Evolutionary conservation across 2,888 invertebrate species (phyloP).

Genomic region (Halocaridina rubra): DNA sequence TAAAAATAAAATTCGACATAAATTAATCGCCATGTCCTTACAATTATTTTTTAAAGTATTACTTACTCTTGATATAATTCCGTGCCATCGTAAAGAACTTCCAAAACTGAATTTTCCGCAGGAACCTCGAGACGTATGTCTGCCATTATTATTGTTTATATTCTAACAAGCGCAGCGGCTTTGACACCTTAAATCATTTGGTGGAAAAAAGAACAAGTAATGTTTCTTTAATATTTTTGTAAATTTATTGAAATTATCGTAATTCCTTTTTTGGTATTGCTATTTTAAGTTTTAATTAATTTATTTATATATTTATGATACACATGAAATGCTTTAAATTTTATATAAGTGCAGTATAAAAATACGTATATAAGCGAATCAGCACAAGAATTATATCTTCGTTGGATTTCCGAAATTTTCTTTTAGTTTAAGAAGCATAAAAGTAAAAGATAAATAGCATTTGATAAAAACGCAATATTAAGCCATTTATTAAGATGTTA

Average conservation of each 20-base stretch:
- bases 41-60: too few relatives aligned
- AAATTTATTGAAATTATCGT: not conserved
- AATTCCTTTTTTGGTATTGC: not conserved
- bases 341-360: too few relatives aligned
- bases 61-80: conserved; percentile 61
- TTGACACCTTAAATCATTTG: not conserved
- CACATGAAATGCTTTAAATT: not conserved
- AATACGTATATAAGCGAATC: too few relatives aligned
- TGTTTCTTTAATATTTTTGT: not conserved
- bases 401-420: too few relatives aligned
- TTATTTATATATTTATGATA: not conserved
- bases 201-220: too few relatives aligned
- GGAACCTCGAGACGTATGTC: conserved; percentile 61
- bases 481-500: too few relatives aligned
- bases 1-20: too few relatives aligned
- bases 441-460: too few relatives aligned
- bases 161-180: not conserved
- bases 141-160: conserved; percentile 44
- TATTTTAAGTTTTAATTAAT: not conserved
- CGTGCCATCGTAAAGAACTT: conserved; percentile 61
- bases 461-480: too few relatives aligned
- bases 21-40: too few relatives aligned
- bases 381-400: too few relatives aligned
- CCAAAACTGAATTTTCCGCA: conserved; percentile 59
- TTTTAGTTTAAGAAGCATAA: too few relatives aligned